These are phyloP conservation scores for Megalurothrips usitatus DNA, from an alignment of 2,888 invertebrate species.

Conservation along the genomic window DNA sequence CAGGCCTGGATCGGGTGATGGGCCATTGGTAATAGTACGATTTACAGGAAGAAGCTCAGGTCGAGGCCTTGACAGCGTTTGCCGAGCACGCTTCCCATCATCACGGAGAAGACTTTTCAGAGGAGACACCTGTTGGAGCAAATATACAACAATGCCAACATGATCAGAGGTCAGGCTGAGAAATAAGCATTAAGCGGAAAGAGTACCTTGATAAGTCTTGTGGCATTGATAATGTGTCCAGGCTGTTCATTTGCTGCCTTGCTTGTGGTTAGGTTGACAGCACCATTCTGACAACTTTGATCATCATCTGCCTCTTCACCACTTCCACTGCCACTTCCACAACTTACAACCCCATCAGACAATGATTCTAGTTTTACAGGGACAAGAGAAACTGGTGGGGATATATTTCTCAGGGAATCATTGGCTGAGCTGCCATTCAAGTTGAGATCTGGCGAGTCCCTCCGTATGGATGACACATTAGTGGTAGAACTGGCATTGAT, in stretches of 20 bases:
- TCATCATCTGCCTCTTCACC: slow-evolving; percentile 49
- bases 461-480: slow-evolving; percentile 15
- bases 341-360: slow-evolving; percentile 43
- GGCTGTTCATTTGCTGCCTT: slow-evolving; percentile 42
- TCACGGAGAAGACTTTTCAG: slow-evolving; percentile 78
- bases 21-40: neutral
- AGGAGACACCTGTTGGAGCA: slow-evolving; percentile 59
- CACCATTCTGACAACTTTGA: slow-evolving; percentile 48
- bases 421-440: neutral
- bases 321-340: slow-evolving; percentile 44
- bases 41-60: neutral
- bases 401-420: neutral
- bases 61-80: neutral
- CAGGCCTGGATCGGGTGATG: neutral
- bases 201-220: slow-evolving; percentile 69
- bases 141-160: neutral
- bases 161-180: too few relatives aligned
- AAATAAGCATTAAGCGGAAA: slow-evolving; percentile 11
- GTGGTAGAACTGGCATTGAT: slow-evolving; percentile 28
- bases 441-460: slow-evolving; percentile 39
- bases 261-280: slow-evolving; percentile 44
- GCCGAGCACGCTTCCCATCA: slow-evolving; percentile 62
- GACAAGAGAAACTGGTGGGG: slow-evolving; percentile 79
- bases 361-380: slow-evolving; percentile 64
- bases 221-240: slow-evolving; percentile 64